phyloP scores from a whole-genome alignment of 2,797 vertebrate species.

The Salarias fasciatus region DNA sequence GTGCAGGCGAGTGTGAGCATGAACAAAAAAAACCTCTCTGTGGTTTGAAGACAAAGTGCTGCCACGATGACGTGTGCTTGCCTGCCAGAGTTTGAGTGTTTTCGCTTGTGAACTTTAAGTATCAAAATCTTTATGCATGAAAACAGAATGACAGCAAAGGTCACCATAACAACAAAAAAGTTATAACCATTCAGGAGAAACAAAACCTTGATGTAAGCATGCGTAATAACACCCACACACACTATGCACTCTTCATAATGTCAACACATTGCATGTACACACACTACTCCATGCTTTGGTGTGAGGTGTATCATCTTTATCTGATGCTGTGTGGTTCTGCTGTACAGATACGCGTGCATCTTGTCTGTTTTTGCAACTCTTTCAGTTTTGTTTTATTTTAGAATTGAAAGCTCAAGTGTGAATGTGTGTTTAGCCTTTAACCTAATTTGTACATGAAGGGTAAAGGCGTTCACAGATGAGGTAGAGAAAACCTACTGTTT shows the following conservation, averaged over 20 bases:
- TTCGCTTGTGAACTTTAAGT: slow-evolving; percentile 20
- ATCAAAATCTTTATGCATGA: slow-evolving; percentile 24
- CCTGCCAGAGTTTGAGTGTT: too few relatives aligned
- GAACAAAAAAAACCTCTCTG: too few relatives aligned
- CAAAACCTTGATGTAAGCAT: slow-evolving; percentile 25
- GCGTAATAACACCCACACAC: slow-evolving; percentile 17
- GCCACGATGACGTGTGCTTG: background rate
- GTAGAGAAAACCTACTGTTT: too few relatives aligned
- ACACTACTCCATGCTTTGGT: slow-evolving; percentile 4
- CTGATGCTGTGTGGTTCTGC: background rate
- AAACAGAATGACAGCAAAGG: slow-evolving; percentile 53
- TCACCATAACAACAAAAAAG: slow-evolving; percentile 68
- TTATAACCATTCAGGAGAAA: slow-evolving; percentile 57
- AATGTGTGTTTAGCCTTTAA: background rate
- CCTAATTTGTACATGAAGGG: background rate
- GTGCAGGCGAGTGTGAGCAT: too few relatives aligned
- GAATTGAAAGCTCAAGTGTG: background rate
- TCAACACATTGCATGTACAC: background rate
- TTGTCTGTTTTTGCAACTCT: background rate
- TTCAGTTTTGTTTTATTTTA: slow-evolving; percentile 24
- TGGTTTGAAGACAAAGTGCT: too few relatives aligned
- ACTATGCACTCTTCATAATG: background rate
- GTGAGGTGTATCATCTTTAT: too few relatives aligned
- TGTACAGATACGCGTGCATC: background rate
- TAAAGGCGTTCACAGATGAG: background rate